A percentile compares a stretch with the other conserved stretches of the same genome.
phyloP scores from a whole-genome alignment of 2,113 vertebrate genomes.

The Boulengeromyrus knoepffleri region DNA sequence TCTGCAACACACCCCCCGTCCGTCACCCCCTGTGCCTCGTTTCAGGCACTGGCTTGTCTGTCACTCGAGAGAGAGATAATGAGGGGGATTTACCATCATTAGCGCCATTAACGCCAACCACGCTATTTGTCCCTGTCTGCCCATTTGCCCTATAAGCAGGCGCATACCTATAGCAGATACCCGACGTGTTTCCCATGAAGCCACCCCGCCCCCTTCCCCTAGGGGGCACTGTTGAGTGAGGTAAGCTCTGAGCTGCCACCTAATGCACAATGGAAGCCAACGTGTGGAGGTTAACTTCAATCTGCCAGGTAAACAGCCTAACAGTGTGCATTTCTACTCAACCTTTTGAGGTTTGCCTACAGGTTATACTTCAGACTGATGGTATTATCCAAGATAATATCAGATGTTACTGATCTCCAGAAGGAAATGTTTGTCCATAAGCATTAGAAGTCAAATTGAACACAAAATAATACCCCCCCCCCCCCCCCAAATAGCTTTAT shows the following conservation, averaged over 20 bases:
- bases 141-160: constrained; percentile 41
- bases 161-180: constrained; percentile 32
- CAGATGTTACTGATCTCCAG: neutral
- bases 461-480: neutral
- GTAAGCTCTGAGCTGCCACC: neutral
- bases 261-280: neutral
- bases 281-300: neutral
- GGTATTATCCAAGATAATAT: neutral
- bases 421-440: neutral
- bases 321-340: neutral
- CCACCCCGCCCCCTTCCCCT: constrained; percentile 8
- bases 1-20: constrained; percentile 8
- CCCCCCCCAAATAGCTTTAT: neutral
- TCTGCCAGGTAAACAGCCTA: neutral
- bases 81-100: constrained; percentile 58
- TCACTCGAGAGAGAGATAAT: constrained; percentile 56
- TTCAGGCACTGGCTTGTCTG: constrained; percentile 28
- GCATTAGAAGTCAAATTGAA: neutral
- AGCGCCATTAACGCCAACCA: constrained; percentile 49
- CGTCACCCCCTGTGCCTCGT: constrained; percentile 7
- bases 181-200: constrained; percentile 49
- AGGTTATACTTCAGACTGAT: neutral
- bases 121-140: constrained; percentile 38
- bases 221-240: constrained; percentile 24
- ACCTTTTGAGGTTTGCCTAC: neutral